Conservation (phyloP, 2,113 vertebrate genomes). For the Pomatorhinus ruficollis region DNA sequence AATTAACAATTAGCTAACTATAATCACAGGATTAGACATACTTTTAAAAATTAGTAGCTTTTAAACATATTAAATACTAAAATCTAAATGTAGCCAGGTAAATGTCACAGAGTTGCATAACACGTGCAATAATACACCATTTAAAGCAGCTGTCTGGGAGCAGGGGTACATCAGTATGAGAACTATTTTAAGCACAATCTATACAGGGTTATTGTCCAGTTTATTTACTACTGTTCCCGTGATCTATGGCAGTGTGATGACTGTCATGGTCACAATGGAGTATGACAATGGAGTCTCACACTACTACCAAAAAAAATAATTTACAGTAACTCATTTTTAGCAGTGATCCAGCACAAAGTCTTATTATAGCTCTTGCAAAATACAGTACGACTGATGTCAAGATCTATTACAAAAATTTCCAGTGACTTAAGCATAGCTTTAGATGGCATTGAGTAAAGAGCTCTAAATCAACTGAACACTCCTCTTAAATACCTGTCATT, state of each 20-base stretch:
- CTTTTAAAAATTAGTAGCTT: not conserved
- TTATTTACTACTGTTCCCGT: not conserved
- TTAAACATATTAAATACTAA: not conserved
- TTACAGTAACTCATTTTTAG: not conserved
- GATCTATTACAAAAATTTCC: not conserved
- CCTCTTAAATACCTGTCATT: not conserved
- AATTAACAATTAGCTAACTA: not conserved
- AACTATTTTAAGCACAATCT: not conserved
- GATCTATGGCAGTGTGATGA: not conserved
- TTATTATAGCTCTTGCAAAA: not conserved
- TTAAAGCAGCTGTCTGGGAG: not conserved
- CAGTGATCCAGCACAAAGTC: not conserved
- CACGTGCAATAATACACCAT: not conserved
- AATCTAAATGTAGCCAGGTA: not conserved
- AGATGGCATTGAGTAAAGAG: not conserved
- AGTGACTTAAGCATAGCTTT: not conserved
- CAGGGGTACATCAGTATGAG: not conserved
- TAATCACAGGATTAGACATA: not conserved
- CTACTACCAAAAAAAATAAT: not conserved
- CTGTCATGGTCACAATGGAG: not conserved
- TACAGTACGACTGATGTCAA: not conserved
- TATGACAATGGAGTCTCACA: not conserved
- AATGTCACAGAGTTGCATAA: not conserved
- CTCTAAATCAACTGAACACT: not conserved
- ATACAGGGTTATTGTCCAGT: not conserved